A percentile compares a stretch with the other conserved stretches of the same genome.
These are phyloP conservation scores for Phaenicophaeus curvirostris DNA, from an alignment of 2,797 vertebrate genomes.

Conservation along the genomic window DNA sequence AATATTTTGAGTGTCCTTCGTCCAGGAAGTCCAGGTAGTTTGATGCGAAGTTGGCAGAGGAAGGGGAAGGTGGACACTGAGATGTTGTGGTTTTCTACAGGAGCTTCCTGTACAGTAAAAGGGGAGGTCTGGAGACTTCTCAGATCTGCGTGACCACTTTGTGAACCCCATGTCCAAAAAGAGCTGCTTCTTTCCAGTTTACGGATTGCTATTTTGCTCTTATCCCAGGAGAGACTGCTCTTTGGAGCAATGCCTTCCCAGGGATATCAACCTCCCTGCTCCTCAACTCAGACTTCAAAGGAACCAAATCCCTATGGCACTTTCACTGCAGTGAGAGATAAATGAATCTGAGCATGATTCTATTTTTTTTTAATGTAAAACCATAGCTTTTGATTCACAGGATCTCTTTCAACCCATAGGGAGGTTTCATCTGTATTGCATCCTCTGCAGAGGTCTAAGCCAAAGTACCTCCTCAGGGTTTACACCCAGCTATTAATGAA, in stretches of 20 bases:
- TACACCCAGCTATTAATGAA: not conserved
- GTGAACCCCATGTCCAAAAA: not conserved
- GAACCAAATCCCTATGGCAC: not conserved
- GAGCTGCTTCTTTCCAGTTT: not conserved
- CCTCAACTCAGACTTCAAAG: conserved; percentile 26
- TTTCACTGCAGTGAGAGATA: conserved; percentile 1
- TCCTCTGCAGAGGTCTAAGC: not conserved
- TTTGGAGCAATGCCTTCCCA: not conserved
- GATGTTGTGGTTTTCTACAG: not conserved
- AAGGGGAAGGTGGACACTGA: not conserved
- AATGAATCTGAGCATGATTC: not conserved
- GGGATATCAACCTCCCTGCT: not conserved
- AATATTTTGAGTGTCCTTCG: not conserved
- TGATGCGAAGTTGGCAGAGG: not conserved
- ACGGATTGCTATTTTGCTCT: not conserved
- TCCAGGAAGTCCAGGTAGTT: not conserved
- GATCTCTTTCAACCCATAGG: not conserved
- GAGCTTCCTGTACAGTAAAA: not conserved
- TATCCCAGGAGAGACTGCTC: not conserved
- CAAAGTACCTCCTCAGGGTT: not conserved
- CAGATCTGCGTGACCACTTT: not conserved
- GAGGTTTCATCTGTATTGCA: not conserved
- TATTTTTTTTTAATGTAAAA: not conserved
- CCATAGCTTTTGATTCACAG: not conserved
- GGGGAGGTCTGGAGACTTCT: not conserved